Evolutionary conservation across 1,140 invertebrate species (phyloP).

Genomic region (Choristoneura fumiferana): DNA sequence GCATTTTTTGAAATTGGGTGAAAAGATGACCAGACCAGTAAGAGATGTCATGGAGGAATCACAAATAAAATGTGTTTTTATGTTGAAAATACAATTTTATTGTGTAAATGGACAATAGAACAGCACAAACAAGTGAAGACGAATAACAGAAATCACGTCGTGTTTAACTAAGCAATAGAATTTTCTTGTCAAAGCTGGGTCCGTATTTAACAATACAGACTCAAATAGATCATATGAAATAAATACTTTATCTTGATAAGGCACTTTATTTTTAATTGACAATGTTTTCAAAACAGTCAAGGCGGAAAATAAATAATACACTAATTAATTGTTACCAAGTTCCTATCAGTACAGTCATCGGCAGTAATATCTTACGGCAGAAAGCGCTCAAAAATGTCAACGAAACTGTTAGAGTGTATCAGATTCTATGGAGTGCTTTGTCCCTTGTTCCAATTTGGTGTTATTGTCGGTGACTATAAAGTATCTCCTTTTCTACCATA

Average conservation of each 20-base stretch:
- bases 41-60: too few relatives aligned
- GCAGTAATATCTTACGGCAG: not conserved
- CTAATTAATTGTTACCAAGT: not conserved
- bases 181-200: not conserved
- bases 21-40: too few relatives aligned
- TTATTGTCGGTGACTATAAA: too few relatives aligned
- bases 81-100: constrained; percentile 6
- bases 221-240: constrained; percentile 5
- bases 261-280: constrained; percentile 11
- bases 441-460: too few relatives aligned
- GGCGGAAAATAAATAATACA: constrained; percentile 3
- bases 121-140: constrained; percentile 18
- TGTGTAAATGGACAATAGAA: constrained; percentile 16
- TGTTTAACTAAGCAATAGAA: constrained; percentile 2
- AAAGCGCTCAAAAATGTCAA: too few relatives aligned
- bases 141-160: constrained; percentile 9
- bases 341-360: not conserved
- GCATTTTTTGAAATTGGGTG: too few relatives aligned
- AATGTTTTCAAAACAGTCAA: not conserved
- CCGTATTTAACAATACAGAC: not conserved
- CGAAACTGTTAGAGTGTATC: not conserved
- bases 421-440: too few relatives aligned
- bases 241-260: constrained; percentile 14
- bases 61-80: too few relatives aligned
- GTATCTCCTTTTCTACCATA: constrained; percentile 4